Evolutionary conservation across 2,797 vertebrate species (phyloP).

Genomic region (Pangasius krempfi): DNA sequence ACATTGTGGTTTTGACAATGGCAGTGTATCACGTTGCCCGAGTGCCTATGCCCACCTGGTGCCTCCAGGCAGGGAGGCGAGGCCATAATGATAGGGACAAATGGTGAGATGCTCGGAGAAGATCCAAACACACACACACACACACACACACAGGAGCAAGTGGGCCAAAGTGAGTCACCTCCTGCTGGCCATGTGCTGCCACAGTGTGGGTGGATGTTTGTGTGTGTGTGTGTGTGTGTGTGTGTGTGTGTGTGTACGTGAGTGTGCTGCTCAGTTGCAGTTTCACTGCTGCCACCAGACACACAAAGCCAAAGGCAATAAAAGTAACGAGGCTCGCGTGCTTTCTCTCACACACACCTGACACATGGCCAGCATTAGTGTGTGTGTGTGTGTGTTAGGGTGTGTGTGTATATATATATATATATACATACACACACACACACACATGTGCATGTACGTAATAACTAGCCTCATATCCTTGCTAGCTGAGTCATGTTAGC

Average conservation of each 20-base stretch:
- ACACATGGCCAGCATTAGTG: background rate
- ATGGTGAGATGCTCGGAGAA: slow-evolving; percentile 70
- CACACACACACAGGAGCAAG: slow-evolving; percentile 57
- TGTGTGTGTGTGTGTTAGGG: background rate
- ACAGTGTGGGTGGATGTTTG: slow-evolving; percentile 53
- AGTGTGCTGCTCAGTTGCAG: slow-evolving; percentile 10
- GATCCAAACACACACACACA: slow-evolving; percentile 44
- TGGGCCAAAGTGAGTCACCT: slow-evolving; percentile 69
- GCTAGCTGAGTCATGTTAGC: slow-evolving; percentile 19
- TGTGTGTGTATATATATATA: background rate
- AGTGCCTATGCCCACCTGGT: slow-evolving; percentile 67
- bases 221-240: slow-evolving; percentile 33
- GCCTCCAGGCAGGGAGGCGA: slow-evolving; percentile 49
- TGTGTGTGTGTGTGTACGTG: slow-evolving; percentile 32
- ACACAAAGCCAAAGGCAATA: slow-evolving; percentile 16
- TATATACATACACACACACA: too few species aligned
- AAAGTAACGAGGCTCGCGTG: slow-evolving; percentile 47
- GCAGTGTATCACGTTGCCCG: slow-evolving; percentile 64
- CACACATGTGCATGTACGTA: background rate
- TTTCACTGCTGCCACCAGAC: slow-evolving; percentile 21
- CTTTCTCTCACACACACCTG: slow-evolving; percentile 35
- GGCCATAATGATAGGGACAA: slow-evolving; percentile 64
- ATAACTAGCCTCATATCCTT: slow-evolving; percentile 6
- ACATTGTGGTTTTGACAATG: slow-evolving; percentile 57
- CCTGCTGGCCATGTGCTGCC: slow-evolving; percentile 66